Evolutionary conservation across 2,797 vertebrate species (phyloP).

Genomic region (Anniella stebbinsi): DNA sequence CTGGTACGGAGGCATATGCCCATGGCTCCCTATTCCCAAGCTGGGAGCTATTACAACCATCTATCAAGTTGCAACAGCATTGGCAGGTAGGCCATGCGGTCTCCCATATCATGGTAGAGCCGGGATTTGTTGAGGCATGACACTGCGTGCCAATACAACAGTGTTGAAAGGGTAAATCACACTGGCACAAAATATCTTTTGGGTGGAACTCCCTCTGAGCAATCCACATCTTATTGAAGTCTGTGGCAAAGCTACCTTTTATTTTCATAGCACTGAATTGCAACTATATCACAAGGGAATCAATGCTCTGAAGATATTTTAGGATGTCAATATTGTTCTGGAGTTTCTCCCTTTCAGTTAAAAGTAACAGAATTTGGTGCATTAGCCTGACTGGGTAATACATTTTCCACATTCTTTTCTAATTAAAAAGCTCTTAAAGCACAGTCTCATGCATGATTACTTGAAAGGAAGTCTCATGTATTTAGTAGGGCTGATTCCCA

Average conservation of each 20-base stretch:
- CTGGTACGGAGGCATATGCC: background rate
- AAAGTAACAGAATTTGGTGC: background rate
- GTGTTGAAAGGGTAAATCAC: background rate
- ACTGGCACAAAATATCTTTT: background rate
- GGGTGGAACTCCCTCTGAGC: background rate
- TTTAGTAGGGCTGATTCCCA: background rate
- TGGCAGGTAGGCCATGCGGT: background rate
- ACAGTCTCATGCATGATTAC: background rate
- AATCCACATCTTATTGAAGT: background rate
- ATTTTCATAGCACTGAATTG: background rate
- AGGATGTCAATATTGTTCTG: rapidly evolving
- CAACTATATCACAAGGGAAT: background rate
- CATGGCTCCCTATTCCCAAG: no score
- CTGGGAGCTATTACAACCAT: background rate
- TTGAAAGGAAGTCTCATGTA: background rate
- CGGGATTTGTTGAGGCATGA: background rate
- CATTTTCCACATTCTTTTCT: background rate
- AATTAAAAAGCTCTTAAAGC: background rate
- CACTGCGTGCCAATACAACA: no score
- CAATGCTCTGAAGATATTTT: background rate
- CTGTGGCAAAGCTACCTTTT: background rate
- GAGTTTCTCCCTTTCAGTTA: background rate
- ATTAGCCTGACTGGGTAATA: background rate
- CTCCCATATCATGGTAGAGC: background rate
- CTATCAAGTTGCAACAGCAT: background rate